Conservation (phyloP, 2,113 vertebrate genomes). For the Nycticorax nycticorax region DNA sequence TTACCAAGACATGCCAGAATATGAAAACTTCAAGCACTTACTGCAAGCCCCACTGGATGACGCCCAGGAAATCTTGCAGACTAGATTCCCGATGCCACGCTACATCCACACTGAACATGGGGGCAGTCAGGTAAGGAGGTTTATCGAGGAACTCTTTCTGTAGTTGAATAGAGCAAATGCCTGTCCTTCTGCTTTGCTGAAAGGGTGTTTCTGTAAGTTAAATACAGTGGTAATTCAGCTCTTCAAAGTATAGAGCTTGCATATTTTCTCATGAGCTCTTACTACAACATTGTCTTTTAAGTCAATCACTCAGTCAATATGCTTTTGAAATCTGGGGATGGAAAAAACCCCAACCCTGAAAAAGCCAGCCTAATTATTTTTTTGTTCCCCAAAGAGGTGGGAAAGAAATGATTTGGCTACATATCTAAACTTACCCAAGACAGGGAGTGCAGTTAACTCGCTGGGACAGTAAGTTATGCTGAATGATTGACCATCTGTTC, state of each 20-base stretch:
- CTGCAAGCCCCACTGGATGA: slow-evolving; percentile 94
- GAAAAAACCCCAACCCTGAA: not conserved
- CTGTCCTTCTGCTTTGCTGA: not conserved
- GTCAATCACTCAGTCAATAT: not conserved
- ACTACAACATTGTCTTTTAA: not conserved
- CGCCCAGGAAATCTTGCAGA: slow-evolving; percentile 93
- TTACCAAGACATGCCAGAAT: slow-evolving; percentile 95
- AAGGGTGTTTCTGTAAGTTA: not conserved
- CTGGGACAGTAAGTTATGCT: not conserved
- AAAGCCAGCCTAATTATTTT: not conserved
- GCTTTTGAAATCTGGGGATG: not conserved
- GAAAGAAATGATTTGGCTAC: not conserved
- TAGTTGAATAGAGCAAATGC: not conserved
- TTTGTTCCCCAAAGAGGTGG: not conserved
- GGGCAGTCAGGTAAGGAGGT: slow-evolving; percentile 79
- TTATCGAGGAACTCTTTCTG: not conserved
- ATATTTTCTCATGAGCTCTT: not conserved
- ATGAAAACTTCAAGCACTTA: slow-evolving; percentile 97
- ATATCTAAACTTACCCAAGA: not conserved
- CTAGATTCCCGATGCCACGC: slow-evolving; percentile 93
- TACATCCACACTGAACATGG: slow-evolving; percentile 94
- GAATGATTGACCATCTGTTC: not conserved
- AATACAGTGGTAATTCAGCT: not conserved
- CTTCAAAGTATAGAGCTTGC: not conserved
- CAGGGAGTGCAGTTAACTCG: not conserved